phyloP scores from a whole-genome alignment of 2,113 vertebrate genomes.

The Cryptotis parvus region DNA sequence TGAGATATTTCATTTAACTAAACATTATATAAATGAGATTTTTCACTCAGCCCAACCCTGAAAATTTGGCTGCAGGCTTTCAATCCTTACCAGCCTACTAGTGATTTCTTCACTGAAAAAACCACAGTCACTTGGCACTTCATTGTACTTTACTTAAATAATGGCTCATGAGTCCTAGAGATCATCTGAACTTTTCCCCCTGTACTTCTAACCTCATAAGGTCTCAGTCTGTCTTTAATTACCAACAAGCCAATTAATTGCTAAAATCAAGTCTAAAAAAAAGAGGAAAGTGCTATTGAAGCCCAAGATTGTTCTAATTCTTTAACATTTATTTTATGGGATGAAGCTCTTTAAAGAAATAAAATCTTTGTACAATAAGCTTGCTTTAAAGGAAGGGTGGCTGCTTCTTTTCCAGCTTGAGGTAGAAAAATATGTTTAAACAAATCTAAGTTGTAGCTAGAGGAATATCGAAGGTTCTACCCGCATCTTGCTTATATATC shows the following conservation, averaged over 20 bases:
- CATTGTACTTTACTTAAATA: background rate
- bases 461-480: background rate
- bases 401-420: background rate
- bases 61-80: constrained; percentile 52
- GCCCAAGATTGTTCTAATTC: constrained; percentile 56
- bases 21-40: constrained; percentile 66
- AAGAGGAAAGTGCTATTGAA: constrained; percentile 68
- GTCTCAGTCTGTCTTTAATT: constrained; percentile 42
- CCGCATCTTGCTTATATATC: rapidly evolving
- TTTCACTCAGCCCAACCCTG: constrained; percentile 71
- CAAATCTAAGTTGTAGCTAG: constrained; percentile 34
- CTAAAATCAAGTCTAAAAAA: constrained; percentile 66
- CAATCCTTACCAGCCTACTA: constrained; percentile 59
- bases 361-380: constrained; percentile 9
- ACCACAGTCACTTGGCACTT: constrained; percentile 40
- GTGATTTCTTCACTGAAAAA: constrained; percentile 25
- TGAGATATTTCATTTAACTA: constrained; percentile 81
- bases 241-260: no score
- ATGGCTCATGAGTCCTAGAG: background rate
- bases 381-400: constrained; percentile 54
- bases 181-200: constrained; percentile 81
- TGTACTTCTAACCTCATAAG: constrained; percentile 45
- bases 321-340: constrained; percentile 69
- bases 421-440: constrained; percentile 25
- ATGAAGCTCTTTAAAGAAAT: constrained; percentile 48